These are phyloP conservation scores for Urocynchramus pylzowi DNA, from an alignment of 2,113 vertebrate species.

Conservation along the genomic window DNA sequence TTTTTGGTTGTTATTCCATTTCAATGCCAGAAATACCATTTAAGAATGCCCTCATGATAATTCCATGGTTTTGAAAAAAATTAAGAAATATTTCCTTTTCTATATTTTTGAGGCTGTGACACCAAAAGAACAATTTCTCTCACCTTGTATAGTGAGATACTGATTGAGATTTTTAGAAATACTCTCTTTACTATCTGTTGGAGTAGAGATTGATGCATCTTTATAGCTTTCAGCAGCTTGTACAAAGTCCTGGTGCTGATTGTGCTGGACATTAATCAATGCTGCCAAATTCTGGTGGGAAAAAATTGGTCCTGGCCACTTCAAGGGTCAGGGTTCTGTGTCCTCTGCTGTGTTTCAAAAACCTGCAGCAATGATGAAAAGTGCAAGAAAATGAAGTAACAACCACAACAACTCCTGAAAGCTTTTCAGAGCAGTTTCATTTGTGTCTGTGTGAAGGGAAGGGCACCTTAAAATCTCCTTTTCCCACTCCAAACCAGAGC, in stretches of 20 bases:
- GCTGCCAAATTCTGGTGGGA: slow-evolving; percentile 61
- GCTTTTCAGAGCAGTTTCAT: background rate
- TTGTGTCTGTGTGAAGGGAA: background rate
- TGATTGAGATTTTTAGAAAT: background rate
- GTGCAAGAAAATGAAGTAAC: background rate
- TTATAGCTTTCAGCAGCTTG: slow-evolving; percentile 40
- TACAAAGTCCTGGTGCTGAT: background rate
- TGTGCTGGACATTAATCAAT: slow-evolving; percentile 48
- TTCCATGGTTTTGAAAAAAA: background rate
- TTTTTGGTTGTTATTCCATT: background rate
- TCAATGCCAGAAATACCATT: background rate
- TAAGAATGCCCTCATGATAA: background rate
- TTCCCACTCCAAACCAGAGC: background rate
- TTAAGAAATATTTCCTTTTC: background rate
- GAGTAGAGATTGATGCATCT: slow-evolving; percentile 36
- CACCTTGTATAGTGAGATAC: background rate
- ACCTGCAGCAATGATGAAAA: background rate
- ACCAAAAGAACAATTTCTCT: background rate
- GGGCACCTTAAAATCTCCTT: background rate
- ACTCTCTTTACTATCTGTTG: slow-evolving; percentile 45
- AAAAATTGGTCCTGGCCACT: slow-evolving; percentile 59
- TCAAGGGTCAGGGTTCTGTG: slow-evolving; percentile 38
- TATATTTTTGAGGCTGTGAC: background rate
- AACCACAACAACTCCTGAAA: background rate
- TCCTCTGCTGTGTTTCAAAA: slow-evolving; percentile 62